Evolutionary conservation across 2,113 vertebrate genomes (phyloP).

Genomic region (Neotoma lepida): DNA sequence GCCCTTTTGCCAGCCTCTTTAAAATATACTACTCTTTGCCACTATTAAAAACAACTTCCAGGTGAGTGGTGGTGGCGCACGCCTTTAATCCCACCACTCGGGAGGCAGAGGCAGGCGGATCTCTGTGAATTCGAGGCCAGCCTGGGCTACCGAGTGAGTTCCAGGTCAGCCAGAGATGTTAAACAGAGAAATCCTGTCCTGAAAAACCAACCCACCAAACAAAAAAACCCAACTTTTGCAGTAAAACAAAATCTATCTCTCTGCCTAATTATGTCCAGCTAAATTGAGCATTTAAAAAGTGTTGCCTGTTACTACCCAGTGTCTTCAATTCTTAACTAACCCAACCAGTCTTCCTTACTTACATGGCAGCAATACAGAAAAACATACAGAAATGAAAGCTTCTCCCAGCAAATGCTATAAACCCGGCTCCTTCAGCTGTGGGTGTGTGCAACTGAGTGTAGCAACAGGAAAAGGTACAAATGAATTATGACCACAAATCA

Average conservation of each 20-base stretch:
- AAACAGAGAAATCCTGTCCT: too few relatives aligned
- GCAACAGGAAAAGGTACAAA: not conserved
- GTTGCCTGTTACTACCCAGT: not conserved
- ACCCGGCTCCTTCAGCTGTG: not conserved
- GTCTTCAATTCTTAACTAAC: conserved; percentile 48
- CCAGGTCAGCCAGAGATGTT: too few relatives aligned
- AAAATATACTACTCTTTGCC: conserved; percentile 17
- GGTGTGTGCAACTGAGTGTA: not conserved
- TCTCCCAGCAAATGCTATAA: not conserved
- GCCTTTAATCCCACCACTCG: too few relatives aligned
- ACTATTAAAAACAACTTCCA: not conserved
- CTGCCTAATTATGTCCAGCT: not conserved
- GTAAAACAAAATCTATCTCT: conserved; percentile 23
- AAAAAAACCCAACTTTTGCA: not conserved
- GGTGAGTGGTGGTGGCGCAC: too few relatives aligned
- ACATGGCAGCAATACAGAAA: conserved; percentile 1
- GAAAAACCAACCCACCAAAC: too few relatives aligned
- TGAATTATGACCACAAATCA: not conserved
- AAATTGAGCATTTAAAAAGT: conserved; percentile 38
- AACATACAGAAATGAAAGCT: conserved; percentile 26
- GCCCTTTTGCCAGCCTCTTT: not conserved
- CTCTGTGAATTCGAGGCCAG: too few relatives aligned
- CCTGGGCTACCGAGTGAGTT: too few relatives aligned
- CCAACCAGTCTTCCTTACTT: conserved; percentile 25
- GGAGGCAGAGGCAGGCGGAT: too few relatives aligned